These are phyloP conservation scores for Chamaea fasciata DNA, from an alignment of 2,113 vertebrate genomes.

Conservation along the genomic window DNA sequence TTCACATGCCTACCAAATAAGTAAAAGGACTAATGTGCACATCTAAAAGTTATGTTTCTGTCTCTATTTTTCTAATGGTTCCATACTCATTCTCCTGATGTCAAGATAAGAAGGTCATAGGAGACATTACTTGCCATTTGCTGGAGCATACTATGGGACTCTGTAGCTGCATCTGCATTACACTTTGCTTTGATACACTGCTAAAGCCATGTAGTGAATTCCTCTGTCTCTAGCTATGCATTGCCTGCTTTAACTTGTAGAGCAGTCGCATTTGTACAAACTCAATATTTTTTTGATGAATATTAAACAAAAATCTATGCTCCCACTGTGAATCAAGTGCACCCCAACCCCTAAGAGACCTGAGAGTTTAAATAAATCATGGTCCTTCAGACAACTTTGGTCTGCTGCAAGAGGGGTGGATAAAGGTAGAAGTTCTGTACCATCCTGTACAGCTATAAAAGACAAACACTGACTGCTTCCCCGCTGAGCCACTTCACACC, in stretches of 20 bases:
- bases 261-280: background rate
- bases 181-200: background rate
- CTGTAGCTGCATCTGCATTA: background rate
- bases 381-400: background rate
- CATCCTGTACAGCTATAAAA: background rate
- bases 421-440: background rate
- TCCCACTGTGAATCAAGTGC: background rate
- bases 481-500: background rate
- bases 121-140: background rate
- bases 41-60: background rate
- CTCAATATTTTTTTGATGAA: background rate
- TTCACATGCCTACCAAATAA: background rate
- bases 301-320: background rate
- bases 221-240: fast-evolving
- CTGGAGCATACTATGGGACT: background rate
- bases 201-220: background rate
- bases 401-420: background rate
- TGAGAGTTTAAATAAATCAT: background rate
- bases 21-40: background rate
- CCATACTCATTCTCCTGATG: background rate
- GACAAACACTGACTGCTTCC: background rate
- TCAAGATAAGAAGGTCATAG: background rate
- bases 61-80: background rate
- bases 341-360: background rate
- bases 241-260: background rate